Evolutionary conservation across 2,113 vertebrate genomes (phyloP), one percentile per base, ranked within the genome.

Genomic region (Maccullochella peelii): DNA sequence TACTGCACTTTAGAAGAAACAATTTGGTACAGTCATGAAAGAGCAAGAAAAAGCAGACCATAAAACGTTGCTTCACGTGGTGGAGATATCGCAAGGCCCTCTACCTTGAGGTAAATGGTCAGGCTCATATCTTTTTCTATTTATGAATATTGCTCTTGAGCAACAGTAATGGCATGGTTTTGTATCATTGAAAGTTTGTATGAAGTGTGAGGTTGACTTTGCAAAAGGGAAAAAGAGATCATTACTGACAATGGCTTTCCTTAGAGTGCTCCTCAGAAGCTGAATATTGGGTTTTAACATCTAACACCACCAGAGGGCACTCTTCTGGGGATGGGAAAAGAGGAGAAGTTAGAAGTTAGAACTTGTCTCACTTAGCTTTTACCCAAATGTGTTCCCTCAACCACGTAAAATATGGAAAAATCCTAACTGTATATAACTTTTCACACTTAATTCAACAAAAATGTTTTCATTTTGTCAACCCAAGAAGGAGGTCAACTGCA

Each of bases 1-100:
- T 83, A 84, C 79, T 63, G 44, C 75, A 80, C 73, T 79, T 90
- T 40, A 85, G 82, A 92, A 89, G 73, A 89, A 88, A 84, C 66
- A 73, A 62, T 84, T 82, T 86, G 55, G 55, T 87, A 16, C 65
- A 63, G 80, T 76, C 40, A 70, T 85, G 74, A 89, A 86, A 87
- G 67, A 74, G 61, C 62, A 74, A 40, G 54, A 89, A 55, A 77
- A 80, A 59, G 59, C 38, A 62, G 42, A 81, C 66, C 30, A 80
- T 79, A 89, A 92, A 89, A 83, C 1, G 6, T 20, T 67, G 27
- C 67, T 81, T 54, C 42, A 33, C 2, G 2, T 52, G 0, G 12
- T 71, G 38, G 12, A 65, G 70, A 75, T 57, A 81, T 77, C 16
- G 1, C 50, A 76, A 77, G 15, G 52, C 52, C 25, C 38, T 65